phyloP scores from a whole-genome alignment of 2,113 vertebrate genomes.

The Brachirus orientalis region DNA sequence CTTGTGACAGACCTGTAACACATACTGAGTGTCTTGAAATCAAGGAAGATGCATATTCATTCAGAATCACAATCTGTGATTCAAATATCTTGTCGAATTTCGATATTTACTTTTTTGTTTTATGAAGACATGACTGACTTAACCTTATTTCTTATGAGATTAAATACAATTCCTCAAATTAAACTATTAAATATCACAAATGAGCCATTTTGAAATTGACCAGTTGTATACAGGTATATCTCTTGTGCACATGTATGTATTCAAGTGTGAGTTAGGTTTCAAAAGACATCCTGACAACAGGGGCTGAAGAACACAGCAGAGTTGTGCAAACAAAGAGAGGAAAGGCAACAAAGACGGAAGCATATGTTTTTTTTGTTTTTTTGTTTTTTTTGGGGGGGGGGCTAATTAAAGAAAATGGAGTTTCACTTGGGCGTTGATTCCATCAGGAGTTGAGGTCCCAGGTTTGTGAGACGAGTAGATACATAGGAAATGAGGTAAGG shows the following conservation, averaged over 20 bases:
- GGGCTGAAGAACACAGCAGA: constrained; percentile 3
- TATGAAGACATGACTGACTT: no score
- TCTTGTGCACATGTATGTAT: no score
- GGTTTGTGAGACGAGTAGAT: constrained; percentile 50
- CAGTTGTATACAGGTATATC: no score
- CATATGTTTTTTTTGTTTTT: constrained; percentile 52
- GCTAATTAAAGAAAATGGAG: constrained; percentile 62
- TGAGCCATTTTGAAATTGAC: no score
- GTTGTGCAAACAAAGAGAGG: constrained; percentile 1
- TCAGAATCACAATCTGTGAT: no score
- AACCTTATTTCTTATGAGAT: no score
- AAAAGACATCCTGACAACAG: not conserved
- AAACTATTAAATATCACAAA: no score
- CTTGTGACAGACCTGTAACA: constrained; percentile 34
- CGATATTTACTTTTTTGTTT: no score
- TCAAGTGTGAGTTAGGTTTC: no score
- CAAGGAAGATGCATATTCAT: constrained; percentile 17
- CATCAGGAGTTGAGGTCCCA: constrained; percentile 57
- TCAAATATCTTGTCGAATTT: no score
- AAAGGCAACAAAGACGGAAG: constrained; percentile 26
- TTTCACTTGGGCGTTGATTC: constrained; percentile 63
- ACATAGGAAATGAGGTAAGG: constrained; percentile 25
- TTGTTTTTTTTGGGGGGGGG: no score
- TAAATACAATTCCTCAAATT: no score
- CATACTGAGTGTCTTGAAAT: constrained; percentile 53